Percentiles rank a stretch among this genome's conserved stretches.
Evolutionary conservation across 2,113 vertebrate species (phyloP).

Genomic region (Channa maculata): DNA sequence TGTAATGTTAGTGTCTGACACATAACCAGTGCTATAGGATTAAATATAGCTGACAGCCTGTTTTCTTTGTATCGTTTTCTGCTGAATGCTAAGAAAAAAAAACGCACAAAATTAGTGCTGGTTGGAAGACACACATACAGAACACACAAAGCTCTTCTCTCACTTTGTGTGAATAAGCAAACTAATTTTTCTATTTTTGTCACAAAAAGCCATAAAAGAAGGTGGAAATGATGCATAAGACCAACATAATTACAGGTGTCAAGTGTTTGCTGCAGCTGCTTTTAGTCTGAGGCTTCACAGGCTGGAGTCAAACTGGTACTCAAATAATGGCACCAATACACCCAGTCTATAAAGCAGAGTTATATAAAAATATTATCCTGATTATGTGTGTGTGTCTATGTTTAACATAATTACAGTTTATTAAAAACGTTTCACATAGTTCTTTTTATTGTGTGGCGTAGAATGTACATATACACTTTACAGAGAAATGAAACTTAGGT

Average conservation of each 20-base stretch:
- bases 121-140: not conserved
- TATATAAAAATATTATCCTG: not conserved
- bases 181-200: not conserved
- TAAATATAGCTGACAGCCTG: conserved; percentile 8
- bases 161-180: not conserved
- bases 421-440: not conserved
- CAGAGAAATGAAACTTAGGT: not conserved
- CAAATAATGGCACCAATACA: not conserved
- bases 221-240: not conserved
- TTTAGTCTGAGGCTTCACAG: no score
- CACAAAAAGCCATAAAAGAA: not conserved
- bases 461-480: not conserved
- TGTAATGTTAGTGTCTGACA: not conserved
- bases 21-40: not conserved
- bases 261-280: conserved; percentile 7
- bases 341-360: not conserved
- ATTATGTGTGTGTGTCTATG: not conserved
- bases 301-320: not conserved
- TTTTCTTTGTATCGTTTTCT: not conserved
- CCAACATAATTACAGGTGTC: conserved; percentile 15
- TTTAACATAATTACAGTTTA: not conserved
- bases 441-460: not conserved
- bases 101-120: not conserved
- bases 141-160: not conserved
- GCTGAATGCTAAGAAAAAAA: not conserved